phyloP scores from a whole-genome alignment of 1,140 invertebrate species.

The Eriocheir sinensis region DNA sequence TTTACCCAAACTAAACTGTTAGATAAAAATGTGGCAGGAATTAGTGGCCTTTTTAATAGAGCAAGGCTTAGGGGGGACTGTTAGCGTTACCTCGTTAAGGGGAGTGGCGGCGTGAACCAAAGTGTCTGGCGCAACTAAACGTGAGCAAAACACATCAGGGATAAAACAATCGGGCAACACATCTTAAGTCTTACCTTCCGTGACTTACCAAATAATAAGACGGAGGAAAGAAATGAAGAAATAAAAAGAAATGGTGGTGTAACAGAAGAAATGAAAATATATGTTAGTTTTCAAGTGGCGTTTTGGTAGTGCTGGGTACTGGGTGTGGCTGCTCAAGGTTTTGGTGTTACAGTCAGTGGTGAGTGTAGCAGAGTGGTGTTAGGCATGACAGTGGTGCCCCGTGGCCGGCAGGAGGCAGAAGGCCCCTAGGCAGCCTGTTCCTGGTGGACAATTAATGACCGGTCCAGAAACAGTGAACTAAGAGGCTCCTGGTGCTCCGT shows the following conservation, averaged over 20 bases:
- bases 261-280: slow-evolving; percentile 56
- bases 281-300: slow-evolving; percentile 67
- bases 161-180: slow-evolving; percentile 46
- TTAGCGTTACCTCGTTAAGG: slow-evolving; percentile 1
- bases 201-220: slow-evolving; percentile 76
- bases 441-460: background rate
- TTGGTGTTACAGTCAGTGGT: slow-evolving; percentile 51
- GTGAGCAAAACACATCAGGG: background rate
- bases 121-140: slow-evolving; percentile 49
- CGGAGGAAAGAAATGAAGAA: slow-evolving; percentile 66
- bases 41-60: slow-evolving; percentile 56
- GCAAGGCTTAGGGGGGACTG: background rate
- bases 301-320: slow-evolving; percentile 55
- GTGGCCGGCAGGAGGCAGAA: background rate
- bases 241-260: slow-evolving; percentile 50
- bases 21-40: slow-evolving; percentile 56
- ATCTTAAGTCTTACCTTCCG: slow-evolving; percentile 69
- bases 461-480: background rate
- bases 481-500: background rate
- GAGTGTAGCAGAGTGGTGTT: slow-evolving; percentile 67
- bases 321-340: slow-evolving; percentile 49
- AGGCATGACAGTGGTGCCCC: slow-evolving; percentile 43
- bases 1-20: slow-evolving; percentile 35
- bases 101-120: slow-evolving; percentile 40
- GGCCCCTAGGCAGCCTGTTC: background rate